A percentile compares a stretch with the other conserved stretches of the same genome.
Conservation (phyloP, 2,888 invertebrate species). For the Hoplodrina ambigua region DNA sequence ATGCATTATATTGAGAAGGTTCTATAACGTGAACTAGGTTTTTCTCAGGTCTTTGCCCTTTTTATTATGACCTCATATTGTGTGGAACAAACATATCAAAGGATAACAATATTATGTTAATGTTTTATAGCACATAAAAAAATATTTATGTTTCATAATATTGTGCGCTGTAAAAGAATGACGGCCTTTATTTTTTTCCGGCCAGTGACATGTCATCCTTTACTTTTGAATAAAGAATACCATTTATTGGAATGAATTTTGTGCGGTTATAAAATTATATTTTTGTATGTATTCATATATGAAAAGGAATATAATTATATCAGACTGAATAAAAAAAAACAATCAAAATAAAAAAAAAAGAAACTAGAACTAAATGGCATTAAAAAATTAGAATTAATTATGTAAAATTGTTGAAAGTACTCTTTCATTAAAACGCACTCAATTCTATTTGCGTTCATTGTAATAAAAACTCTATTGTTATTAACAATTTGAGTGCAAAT, state of each 20-base stretch:
- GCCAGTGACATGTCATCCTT: too few species aligned
- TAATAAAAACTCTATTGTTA: neutral
- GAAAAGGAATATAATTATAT: too few species aligned
- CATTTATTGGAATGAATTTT: too few species aligned
- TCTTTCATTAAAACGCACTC: neutral
- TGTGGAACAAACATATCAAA: constrained; percentile 6
- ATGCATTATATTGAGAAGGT: neutral
- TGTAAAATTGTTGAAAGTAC: neutral
- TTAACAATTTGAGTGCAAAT: neutral
- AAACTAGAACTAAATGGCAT: too few species aligned
- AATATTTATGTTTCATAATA: constrained; percentile 40
- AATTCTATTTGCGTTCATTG: neutral
- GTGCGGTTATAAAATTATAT: too few species aligned
- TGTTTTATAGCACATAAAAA: constrained; percentile 22
- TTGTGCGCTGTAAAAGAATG: constrained; percentile 15
- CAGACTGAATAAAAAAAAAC: too few species aligned
- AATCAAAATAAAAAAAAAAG: too few species aligned
- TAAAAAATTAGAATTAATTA: too few species aligned
- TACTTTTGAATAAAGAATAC: too few species aligned
- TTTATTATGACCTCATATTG: constrained; percentile 1
- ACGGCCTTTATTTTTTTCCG: too few species aligned
- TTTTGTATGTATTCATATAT: too few species aligned
- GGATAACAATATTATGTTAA: constrained; percentile 1
- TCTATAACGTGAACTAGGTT: neutral
- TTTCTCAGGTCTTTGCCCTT: constrained; percentile 13